A percentile compares a stretch with the other conserved stretches of the same genome.
Evolutionary conservation across 2,888 invertebrate genomes (phyloP).

Genomic region (Drepana falcataria): DNA sequence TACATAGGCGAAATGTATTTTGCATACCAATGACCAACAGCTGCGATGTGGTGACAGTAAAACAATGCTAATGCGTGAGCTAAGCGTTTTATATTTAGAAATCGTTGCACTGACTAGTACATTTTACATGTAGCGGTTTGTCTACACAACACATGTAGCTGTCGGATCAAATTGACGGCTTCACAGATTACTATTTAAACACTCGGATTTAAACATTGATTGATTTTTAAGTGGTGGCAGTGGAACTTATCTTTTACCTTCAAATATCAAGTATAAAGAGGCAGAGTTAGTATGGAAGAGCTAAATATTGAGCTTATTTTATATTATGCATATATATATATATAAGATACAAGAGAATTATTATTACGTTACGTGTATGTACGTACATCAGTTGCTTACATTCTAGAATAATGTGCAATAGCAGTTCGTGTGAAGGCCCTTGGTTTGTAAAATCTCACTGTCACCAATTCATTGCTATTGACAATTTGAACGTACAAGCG

Average conservation of each 20-base stretch:
- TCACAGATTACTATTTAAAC: not conserved
- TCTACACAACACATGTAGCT: not conserved
- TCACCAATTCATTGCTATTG: slow-evolving; percentile 8
- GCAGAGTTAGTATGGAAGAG: too few species aligned
- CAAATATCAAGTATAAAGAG: too few species aligned
- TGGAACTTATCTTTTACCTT: too few species aligned
- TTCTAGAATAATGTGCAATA: too few species aligned
- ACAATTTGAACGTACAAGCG: slow-evolving; percentile 20
- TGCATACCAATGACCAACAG: slow-evolving; percentile 19
- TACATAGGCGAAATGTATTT: slow-evolving; percentile 12
- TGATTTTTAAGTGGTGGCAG: not conserved
- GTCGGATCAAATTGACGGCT: not conserved
- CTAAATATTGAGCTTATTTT: too few species aligned
- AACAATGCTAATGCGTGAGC: slow-evolving; percentile 35
- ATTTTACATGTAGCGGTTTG: not conserved
- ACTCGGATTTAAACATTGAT: not conserved
- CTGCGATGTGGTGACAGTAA: slow-evolving; percentile 23
- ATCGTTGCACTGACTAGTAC: slow-evolving; percentile 7
- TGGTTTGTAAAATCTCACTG: too few species aligned
- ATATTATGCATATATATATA: too few species aligned
- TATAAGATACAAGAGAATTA: too few species aligned
- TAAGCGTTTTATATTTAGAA: slow-evolving; percentile 44
- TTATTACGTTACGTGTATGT: too few species aligned
- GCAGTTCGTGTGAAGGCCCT: too few species aligned
- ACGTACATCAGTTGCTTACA: too few species aligned